Evolutionary conservation across 2,888 invertebrate species (phyloP), one percentile per base, ranked within the genome.

Genomic region (Andrena flavipes): DNA sequence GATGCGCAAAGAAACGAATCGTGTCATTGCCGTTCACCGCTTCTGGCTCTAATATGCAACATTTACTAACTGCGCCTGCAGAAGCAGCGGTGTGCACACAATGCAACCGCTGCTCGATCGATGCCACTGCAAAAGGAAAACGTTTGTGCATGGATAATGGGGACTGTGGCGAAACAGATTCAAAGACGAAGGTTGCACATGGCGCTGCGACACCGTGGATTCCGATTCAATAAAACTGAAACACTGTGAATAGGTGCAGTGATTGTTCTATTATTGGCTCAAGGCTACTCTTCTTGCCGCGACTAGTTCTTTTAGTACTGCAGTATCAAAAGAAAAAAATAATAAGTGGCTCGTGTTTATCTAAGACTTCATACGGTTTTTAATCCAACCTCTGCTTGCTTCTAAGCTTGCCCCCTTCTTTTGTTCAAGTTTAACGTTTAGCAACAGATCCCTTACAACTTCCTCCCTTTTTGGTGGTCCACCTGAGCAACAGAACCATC

Each of bases 21-120:
- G 74, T 79, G 85, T 85, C 78, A 79, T 82, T 85, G 81, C 78
- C 70, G 20, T 72, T 68, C 70, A 10, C 29, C 30, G 42, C 35
- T 35, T 65, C 33, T 48, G 42, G 13, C 51, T 42, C 26, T 62
- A 62, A 64, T 56, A 69, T 65, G 64, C 64, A 69, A 80, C 65
- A 33, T 72, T 67, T 64, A 35, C 70, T 7, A 29, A 54, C 51
- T 30, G 20, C 48, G 26, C 2, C 64, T 54, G 56, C 20, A 62
- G 42, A 6, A 6, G 20, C 35, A 35, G n/a, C 23, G 30, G 16
- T 16, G n/a, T 54, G 48, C 26, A 54, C 54, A 62, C 35, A 23
- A 30, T 6, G 35, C 56, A 42, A 6, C 29, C 26, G 23, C 59
- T 0, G n/a, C 1, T 1, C 63, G 75, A 79, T 79, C 78, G 78